Conservation (phyloP, 2,888 invertebrate species). For the Sturmia bella region DNA sequence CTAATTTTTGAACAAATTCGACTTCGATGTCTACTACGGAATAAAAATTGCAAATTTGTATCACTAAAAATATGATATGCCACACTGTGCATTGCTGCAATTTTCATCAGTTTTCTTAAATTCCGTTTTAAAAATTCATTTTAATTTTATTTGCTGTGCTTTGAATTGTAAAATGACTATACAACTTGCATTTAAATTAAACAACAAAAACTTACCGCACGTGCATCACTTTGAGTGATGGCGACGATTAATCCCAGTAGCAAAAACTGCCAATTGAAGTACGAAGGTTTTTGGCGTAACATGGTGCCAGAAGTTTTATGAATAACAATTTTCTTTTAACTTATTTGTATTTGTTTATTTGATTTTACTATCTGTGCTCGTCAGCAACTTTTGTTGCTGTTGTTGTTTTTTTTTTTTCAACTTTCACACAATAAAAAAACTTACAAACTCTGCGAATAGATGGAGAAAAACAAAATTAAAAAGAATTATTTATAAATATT, state of each 20-base stretch:
- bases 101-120: no score
- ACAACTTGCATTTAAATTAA: neutral
- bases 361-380: neutral
- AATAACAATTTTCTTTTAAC: constrained; percentile 34
- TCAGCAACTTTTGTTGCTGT: no score
- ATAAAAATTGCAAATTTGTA: no score
- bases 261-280: constrained; percentile 69
- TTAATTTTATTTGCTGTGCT: neutral
- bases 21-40: no score
- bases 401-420: neutral
- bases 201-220: constrained; percentile 77
- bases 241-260: constrained; percentile 75
- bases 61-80: no score
- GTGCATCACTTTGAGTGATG: constrained; percentile 77
- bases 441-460: constrained; percentile 12
- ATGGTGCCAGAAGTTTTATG: constrained; percentile 61
- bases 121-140: no score
- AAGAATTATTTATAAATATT: neutral
- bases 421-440: constrained; percentile 4
- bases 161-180: no score
- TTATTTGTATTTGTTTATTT: neutral
- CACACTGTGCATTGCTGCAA: no score
- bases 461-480: neutral
- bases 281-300: constrained; percentile 68
- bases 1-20: no score